phyloP scores from a whole-genome alignment of 1,140 invertebrate genomes.

The Musca domestica region DNA sequence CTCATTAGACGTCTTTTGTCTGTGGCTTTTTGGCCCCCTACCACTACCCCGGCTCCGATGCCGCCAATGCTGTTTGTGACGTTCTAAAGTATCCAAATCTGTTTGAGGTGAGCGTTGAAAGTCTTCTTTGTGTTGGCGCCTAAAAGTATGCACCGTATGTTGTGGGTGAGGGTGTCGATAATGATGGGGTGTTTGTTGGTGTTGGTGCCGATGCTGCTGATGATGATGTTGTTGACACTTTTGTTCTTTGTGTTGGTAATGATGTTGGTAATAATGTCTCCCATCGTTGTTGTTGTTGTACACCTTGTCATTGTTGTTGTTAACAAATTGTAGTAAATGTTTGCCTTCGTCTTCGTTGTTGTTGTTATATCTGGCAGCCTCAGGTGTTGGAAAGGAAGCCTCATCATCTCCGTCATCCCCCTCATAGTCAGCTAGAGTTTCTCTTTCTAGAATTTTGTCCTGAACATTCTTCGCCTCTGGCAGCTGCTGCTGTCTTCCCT shows the following conservation, averaged over 20 bases:
- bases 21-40: too few relatives aligned
- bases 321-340: not conserved
- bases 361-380: not conserved
- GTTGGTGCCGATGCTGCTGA: constrained; percentile 23
- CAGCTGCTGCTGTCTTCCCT: too few relatives aligned
- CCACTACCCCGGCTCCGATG: too few relatives aligned
- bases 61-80: constrained; percentile 9
- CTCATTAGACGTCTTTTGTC: not conserved
- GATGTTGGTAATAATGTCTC: not conserved
- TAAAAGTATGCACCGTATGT: not conserved
- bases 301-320: not conserved
- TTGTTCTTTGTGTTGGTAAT: constrained; percentile 8
- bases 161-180: not conserved
- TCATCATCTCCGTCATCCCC: not conserved
- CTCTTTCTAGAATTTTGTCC: too few relatives aligned
- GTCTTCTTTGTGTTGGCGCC: not conserved
- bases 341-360: constrained; percentile 2
- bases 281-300: not conserved
- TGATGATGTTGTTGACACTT: not conserved
- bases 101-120: too few relatives aligned
- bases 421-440: not conserved
- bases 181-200: constrained; percentile 23
- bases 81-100: not conserved
- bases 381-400: constrained; percentile 2
- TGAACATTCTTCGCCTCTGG: too few relatives aligned